These are phyloP conservation scores for Hipparchia sbordonii DNA, from an alignment of 2,888 invertebrate genomes.

Conservation along the genomic window DNA sequence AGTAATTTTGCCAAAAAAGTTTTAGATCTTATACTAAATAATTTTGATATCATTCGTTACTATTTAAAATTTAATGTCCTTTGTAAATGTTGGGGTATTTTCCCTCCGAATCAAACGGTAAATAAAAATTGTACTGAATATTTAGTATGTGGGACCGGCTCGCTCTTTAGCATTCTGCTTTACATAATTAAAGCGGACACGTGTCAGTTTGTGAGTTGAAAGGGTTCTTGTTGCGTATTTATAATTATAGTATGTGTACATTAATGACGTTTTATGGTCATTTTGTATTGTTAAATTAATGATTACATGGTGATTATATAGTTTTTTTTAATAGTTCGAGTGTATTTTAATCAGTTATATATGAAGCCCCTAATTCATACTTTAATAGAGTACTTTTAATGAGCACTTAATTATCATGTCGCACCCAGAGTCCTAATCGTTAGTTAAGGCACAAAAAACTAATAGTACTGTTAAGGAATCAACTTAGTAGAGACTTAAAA, in stretches of 20 bases:
- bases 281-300: constrained; percentile 9
- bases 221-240: constrained; percentile 20
- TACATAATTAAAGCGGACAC: constrained; percentile 34
- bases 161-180: constrained; percentile 22
- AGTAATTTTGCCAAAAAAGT: too few relatives aligned
- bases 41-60: too few relatives aligned
- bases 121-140: constrained; percentile 8
- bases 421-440: too few relatives aligned
- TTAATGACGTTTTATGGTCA: constrained; percentile 8
- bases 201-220: constrained; percentile 28
- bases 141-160: background rate
- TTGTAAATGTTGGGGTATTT: background rate
- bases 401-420: too few relatives aligned
- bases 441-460: too few relatives aligned
- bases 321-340: background rate
- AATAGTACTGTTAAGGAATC: too few relatives aligned
- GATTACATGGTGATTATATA: constrained; percentile 1
- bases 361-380: too few relatives aligned
- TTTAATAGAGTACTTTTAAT: too few relatives aligned
- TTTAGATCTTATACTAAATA: too few relatives aligned
- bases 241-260: constrained; percentile 3
- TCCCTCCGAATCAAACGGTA: background rate
- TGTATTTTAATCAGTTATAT: too few relatives aligned
- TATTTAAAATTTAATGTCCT: background rate
- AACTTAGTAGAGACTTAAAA: too few relatives aligned